Evolutionary conservation across 2,797 vertebrate genomes (phyloP), one percentile per base, ranked within the genome.

Genomic region (Sylvilagus floridanus): DNA sequence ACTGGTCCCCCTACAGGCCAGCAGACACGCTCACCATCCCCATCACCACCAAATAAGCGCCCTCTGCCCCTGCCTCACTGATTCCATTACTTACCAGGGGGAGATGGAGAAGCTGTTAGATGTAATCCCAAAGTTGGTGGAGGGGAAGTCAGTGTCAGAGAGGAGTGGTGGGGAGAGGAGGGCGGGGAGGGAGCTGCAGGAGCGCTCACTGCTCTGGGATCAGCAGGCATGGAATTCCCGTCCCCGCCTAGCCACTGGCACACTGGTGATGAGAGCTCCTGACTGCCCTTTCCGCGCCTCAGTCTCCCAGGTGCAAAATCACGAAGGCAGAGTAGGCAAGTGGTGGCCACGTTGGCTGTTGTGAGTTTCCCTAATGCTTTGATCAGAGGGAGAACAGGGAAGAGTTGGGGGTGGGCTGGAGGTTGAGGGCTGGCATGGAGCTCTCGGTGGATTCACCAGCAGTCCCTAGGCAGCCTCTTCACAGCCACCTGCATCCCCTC

Each of bases 381-480:
- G 60, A 95, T 95, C 47, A 78, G 65, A 76, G 47, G 42, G 22
- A 93, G 78, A 63, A 92, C 88, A 96, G 69, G 71, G n/a, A 93
- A 79, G 86, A 79, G 65, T 52, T 32, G 50, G 69, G n/a, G 68
- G 73, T 86, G 71, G 90, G 42, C 28, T 94, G 90, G 82, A 94
- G 50, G 81, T 75, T 71, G 82, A 28, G 72, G 69, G 87, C 92
- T 88, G 84, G 83, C 77, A 50, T 10, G 7, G 6, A 37, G 62
- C 32, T 89, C 84, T 75, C 24, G 0, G 19, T 19, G 57, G 90
- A 90, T 96, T 94, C 66, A 76, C 65, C 54, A 42, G 54, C 71
- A 57, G 91, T 97, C 65, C 7, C 93, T 92, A 95, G 90, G 85
- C 90, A 95, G 92, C 82, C 66, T 91, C 82, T 90, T 90, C 86